These are phyloP conservation scores for Hirtodrosophila cameraria DNA, from an alignment of 2,888 invertebrate genomes.

Conservation along the genomic window DNA sequence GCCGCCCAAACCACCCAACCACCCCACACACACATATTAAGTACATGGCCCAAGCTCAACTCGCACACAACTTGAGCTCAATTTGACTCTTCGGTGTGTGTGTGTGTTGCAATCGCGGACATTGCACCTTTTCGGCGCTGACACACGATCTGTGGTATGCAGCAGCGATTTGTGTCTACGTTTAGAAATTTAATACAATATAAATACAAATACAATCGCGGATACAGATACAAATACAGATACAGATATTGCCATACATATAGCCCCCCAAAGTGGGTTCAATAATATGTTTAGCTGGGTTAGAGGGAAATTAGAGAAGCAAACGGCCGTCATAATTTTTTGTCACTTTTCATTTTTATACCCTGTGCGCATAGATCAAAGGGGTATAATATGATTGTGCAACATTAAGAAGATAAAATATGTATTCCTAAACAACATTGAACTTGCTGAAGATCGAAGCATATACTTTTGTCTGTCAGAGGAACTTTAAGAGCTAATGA, in stretches of 20 bases:
- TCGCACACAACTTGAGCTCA: conserved; percentile 1
- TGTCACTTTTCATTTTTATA: conserved; percentile 25
- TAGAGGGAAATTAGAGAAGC: conserved; percentile 54
- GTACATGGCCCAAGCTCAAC: conserved; percentile 9
- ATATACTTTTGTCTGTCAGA: too few species aligned
- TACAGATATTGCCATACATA: too few species aligned
- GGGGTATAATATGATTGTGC: not conserved
- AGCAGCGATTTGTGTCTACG: conserved; percentile 77
- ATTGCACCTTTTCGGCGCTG: conserved; percentile 74
- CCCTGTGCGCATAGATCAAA: not conserved
- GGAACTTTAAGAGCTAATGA: too few species aligned
- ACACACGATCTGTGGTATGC: conserved; percentile 77
- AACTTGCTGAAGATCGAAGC: too few species aligned
- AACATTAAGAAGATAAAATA: too few species aligned
- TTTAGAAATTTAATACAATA: conserved; percentile 71
- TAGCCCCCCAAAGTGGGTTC: conserved; percentile 43
- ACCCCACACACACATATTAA: not conserved
- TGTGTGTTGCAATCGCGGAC: conserved; percentile 78
- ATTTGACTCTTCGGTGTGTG: conserved; percentile 13
- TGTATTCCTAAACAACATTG: too few species aligned
- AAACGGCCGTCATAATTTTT: conserved; percentile 59
- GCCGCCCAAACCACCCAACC: not conserved
- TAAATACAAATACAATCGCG: conserved; percentile 34
- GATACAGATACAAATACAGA: conserved; percentile 7
- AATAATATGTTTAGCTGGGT: conserved; percentile 24